Evolutionary conservation across 2,888 invertebrate genomes (phyloP), one percentile per base, ranked within the genome.

Genomic region (Dichetophora obliterata): DNA sequence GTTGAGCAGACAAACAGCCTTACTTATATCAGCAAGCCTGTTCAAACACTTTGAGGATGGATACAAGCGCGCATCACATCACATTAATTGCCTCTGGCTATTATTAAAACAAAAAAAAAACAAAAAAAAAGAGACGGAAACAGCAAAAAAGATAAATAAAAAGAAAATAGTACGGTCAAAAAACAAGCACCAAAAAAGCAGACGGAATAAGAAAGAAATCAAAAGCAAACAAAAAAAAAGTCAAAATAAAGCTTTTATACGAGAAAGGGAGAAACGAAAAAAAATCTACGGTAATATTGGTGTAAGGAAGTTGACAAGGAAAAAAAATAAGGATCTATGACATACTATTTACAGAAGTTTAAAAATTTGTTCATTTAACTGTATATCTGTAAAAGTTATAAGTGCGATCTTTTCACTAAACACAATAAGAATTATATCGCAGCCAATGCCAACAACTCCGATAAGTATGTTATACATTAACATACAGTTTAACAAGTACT

Each of bases 61-160:
- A 31, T 34, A 65, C 63, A 19, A 54, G 31, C 63, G 63, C 24
- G 31, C 34, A 65, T 27, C 63, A n/a, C 34, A 65, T 27, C 63
- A 65, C 63, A 65, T 65, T 65, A 65, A 65, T 65, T 65, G 63
- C 63, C 63, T 65, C 63, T 34, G 63, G 63, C 34, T 31, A 65
- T 65, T 65, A 65, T 65, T 65, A 65, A 27, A 34, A 27, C 8
- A 19, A 34, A 65, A 27, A 34, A 65, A 34, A 27, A 34, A 65
- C 5, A 22, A 34, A 34, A 34, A 34, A 27, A 27, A 3, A 4
- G 31, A 5, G 31, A 65, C n/a, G n/a, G n/a, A n/a, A n/a, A n/a
- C n/a, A n/a, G n/a, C n/a, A n/a, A 27, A 63, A 63, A 27, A 65
- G 11, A 14, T 11, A 43, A 43, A 11, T 43, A 43, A 43, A 43